Percentiles rank a stretch among this genome's conserved stretches.
Evolutionary conservation across 2,113 vertebrate genomes (phyloP).

Genomic region (Poeciliopsis prolifica): DNA sequence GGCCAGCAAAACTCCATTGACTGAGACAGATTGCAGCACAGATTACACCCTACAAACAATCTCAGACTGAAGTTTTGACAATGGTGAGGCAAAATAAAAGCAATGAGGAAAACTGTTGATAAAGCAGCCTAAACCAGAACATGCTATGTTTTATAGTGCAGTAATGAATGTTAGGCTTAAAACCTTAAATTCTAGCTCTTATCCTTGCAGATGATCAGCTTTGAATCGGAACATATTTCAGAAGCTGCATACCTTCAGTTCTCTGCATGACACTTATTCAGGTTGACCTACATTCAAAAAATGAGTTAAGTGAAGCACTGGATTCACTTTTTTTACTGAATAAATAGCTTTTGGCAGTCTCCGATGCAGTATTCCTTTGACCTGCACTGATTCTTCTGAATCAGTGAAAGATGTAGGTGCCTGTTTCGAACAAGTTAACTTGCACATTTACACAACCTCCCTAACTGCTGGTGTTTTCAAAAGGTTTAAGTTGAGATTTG

Average conservation of each 20-base stretch:
- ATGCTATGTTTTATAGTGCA: neutral
- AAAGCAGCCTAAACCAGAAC: neutral
- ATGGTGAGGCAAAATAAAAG: neutral
- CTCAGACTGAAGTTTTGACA: neutral
- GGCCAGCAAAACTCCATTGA: constrained; percentile 6
- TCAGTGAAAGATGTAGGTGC: neutral
- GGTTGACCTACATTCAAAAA: too few species aligned
- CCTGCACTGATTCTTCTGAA: neutral
- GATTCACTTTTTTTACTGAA: too few species aligned
- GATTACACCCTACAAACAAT: neutral
- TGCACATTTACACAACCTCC: neutral
- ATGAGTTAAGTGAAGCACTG: too few species aligned
- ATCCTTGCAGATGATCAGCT: neutral
- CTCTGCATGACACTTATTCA: too few species aligned
- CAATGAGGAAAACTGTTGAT: neutral
- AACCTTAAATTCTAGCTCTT: neutral
- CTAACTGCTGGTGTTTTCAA: constrained; percentile 5
- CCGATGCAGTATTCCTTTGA: neutral
- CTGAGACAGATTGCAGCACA: constrained; percentile 3
- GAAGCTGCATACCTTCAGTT: too few species aligned
- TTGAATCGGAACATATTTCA: too few species aligned
- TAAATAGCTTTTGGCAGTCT: neutral
- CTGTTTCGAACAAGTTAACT: neutral
- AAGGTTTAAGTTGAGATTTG: constrained; percentile 19
- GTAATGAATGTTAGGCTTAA: too few species aligned